Base-by-base conservation (phyloP, 92 coral and sea anemone genomes). In the Palythoa grandis region DNA sequence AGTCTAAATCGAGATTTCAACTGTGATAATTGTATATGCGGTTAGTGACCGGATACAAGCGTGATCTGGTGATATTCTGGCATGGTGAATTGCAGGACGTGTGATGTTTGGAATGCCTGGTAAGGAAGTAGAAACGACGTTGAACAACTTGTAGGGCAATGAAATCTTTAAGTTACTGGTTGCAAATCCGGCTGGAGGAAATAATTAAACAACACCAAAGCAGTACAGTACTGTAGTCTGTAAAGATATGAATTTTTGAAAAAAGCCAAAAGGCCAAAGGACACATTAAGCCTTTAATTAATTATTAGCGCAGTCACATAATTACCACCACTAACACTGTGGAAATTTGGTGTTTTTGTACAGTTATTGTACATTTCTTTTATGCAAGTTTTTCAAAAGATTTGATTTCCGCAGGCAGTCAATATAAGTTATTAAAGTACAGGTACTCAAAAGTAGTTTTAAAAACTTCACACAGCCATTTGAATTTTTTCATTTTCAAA, bases 21-120 rank as follows among this genome's bases (percentile, higher is more conserved):
- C 24, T 23, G 20, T 19, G 10, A 17, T 63, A 63, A 23, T 63
- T 63, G 10, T 63, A 63, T 60, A 19, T 63, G 22, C 19, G 23
- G 69, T 63, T 8, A 19, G 24, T 37, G 40, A 69, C 74, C 74
- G 74, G 74, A 69, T 23, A 29, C 11, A 74, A 76, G 63, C 20
- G 29, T 76, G 67, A 52, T 76, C 47, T 76, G 52, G 78, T 74
- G 80, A 76, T 76, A 17, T 52, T 23, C 17, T 23, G 56, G 16
- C 43, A 37, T 47, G 12, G 37, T 69, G 8, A 69, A 2, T n/a
- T 11, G 25, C 10, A 63, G n/a, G 69, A 63, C 69, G 69, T 63
- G 5, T 16, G 17, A 12, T 63, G 11, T 63, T 60, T 63, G 5
- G 20, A 63, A 23, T 63, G n/a, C 69, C 69, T 19, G 0, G 22